Evolutionary conservation across 2,888 invertebrate species (phyloP).

Genomic region (Lasioglossum malachurum): DNA sequence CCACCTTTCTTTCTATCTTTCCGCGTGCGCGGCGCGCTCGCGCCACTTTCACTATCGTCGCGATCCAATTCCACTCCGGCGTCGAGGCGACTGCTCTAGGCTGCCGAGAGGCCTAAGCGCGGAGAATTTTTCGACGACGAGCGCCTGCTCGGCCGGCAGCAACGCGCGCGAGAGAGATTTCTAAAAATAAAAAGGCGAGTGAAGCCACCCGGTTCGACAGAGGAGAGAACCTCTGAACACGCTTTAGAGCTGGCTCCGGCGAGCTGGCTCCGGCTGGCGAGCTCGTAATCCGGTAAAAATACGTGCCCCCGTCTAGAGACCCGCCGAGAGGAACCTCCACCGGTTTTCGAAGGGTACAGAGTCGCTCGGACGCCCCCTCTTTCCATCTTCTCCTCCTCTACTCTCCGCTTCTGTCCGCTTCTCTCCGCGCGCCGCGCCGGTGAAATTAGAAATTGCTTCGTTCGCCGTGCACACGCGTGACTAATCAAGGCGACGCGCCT

Average conservation of each 20-base stretch:
- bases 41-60: slow-evolving; percentile 83
- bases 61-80: slow-evolving; percentile 73
- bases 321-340: slow-evolving; percentile 10
- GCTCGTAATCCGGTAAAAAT: slow-evolving; percentile 41
- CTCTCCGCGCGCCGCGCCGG: neutral
- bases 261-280: neutral
- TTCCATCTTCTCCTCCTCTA: neutral
- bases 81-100: slow-evolving; percentile 31
- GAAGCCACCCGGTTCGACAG: slow-evolving; percentile 15
- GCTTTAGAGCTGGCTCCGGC: neutral
- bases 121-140: slow-evolving; percentile 38
- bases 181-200: slow-evolving; percentile 54
- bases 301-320: slow-evolving; percentile 8
- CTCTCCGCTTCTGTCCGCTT: neutral
- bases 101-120: neutral
- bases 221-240: slow-evolving; percentile 19
- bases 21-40: slow-evolving; percentile 62
- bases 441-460: slow-evolving; percentile 51
- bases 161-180: slow-evolving; percentile 37
- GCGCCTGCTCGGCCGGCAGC: slow-evolving; percentile 19
- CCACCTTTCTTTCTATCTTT: slow-evolving; percentile 81
- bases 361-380: neutral
- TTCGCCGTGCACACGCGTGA: slow-evolving; percentile 39
- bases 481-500: slow-evolving; percentile 21
- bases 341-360: slow-evolving; percentile 11